Evolutionary conservation across 2,797 vertebrate species (phyloP), one percentile per base, ranked within the genome.

Genomic region (Cossypha heuglini): DNA sequence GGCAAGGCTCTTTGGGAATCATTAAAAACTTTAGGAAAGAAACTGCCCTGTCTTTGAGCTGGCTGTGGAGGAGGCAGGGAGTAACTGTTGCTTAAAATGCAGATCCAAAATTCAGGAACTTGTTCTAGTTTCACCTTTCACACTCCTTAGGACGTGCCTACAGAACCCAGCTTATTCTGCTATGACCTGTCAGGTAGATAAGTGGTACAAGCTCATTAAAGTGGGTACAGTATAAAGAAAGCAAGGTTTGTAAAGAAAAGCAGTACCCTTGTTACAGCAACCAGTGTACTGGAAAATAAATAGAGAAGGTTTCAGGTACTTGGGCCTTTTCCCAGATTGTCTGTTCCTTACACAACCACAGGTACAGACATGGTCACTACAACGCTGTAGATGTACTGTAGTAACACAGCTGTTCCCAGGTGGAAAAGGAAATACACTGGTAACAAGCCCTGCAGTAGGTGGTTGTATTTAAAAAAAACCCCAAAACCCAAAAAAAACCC

Each of bases 401-500:
- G 49, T 35, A 57, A 64, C 9, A 11, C 10, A 51, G 24, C 22
- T 33, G 10, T 35, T 89, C 48, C 46, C 7, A 6, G 10, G 37
- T 1, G 6, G 57, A 58, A 90, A 91, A 76, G 40, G 55, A 87
- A 88, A 63, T 62, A 18, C 8, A 31, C 5, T 45, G 28, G n/a
- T 54, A 81, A 57, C n/a, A 58, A 82, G 21, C 11, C 42, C 21
- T 68, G 35, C 24, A 38, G 13, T 31, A 13, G 1, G 9, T 31
- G 35, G 5, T 14, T 45, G 17, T 54, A 26, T 57, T 72, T 3
- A 4, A 58, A 90, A 79, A 51, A 72, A 49, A 5, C 1, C 2
- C 10, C 26, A 18, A 52, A 31, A 31, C 29, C 51, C 29, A 1
- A 13, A 51, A 52, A 26, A 25, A 0, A 0, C 15, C 29, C 8